phyloP scores from a whole-genome alignment of 2,113 vertebrate species.

The Rhea pennata region DNA sequence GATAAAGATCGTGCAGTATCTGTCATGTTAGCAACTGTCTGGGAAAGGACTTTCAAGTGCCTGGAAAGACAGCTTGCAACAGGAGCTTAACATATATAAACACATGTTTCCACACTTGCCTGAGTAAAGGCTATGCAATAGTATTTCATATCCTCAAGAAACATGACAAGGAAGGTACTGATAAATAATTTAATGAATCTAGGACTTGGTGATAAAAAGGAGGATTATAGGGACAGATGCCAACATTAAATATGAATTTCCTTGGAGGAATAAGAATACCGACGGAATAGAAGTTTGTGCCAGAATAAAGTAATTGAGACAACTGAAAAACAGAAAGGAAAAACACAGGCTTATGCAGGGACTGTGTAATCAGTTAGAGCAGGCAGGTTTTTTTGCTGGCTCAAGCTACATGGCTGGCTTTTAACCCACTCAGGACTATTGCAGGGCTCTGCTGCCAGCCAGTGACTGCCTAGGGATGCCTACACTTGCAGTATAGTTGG shows the following conservation, averaged over 20 bases:
- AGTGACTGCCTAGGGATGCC: neutral
- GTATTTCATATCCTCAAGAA: neutral
- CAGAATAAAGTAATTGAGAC: neutral
- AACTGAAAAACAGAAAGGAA: neutral
- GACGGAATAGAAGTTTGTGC: neutral
- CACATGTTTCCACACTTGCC: neutral
- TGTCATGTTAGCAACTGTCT: neutral
- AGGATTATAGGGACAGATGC: neutral
- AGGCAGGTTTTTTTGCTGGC: neutral
- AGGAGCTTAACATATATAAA: neutral
- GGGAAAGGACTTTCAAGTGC: neutral
- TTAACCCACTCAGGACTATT: neutral
- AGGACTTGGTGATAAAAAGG: neutral
- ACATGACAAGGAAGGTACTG: neutral
- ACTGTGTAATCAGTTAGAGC: neutral
- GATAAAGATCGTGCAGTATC: neutral
- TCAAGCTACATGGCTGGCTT: neutral
- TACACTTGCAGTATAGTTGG: neutral
- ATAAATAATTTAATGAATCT: conserved; percentile 4
- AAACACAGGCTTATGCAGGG: accelerated
- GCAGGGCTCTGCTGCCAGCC: neutral
- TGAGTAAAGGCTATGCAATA: neutral
- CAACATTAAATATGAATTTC: conserved; percentile 18
- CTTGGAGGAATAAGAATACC: neutral
- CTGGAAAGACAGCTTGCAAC: neutral